A percentile compares a stretch with the other conserved stretches of the same genome.
phyloP scores from a whole-genome alignment of 2,888 invertebrate species.

The Unio delphinus region DNA sequence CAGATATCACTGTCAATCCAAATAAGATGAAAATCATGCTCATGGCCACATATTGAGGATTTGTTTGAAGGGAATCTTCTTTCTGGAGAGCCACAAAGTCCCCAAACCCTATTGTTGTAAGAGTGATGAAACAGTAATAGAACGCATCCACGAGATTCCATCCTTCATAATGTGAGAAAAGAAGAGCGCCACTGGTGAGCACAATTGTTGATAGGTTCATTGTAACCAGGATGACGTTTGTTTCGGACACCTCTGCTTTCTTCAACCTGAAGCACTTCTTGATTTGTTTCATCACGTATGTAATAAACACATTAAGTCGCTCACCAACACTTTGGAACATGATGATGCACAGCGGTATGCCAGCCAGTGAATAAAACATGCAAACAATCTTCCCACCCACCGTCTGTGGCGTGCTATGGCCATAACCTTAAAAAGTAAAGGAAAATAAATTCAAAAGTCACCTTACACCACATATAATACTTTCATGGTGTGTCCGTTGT shows the following conservation, averaged over 20 bases:
- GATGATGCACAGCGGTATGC: slow-evolving; percentile 94
- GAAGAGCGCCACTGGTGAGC: slow-evolving; percentile 94
- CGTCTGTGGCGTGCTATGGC: slow-evolving; percentile 97
- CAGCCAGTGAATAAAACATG: slow-evolving; percentile 86
- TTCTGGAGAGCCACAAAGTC: slow-evolving; percentile 99
- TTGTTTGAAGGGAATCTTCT: slow-evolving; percentile 91
- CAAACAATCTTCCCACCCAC: slow-evolving; percentile 98
- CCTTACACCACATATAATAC: too few relatives aligned
- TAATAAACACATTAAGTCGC: slow-evolving; percentile 96
- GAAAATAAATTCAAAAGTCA: too few relatives aligned
- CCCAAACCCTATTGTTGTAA: slow-evolving; percentile 97
- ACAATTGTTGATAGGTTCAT: slow-evolving; percentile 89
- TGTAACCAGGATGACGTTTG: slow-evolving; percentile 90
- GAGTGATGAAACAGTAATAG: slow-evolving; percentile 98
- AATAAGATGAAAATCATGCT: slow-evolving; percentile 98
- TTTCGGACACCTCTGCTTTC: slow-evolving; percentile 83
- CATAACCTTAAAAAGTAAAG: slow-evolving; percentile 82
- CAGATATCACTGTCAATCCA: slow-evolving; percentile 97
- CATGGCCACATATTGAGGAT: slow-evolving; percentile 96
- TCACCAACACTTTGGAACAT: slow-evolving; percentile 99
- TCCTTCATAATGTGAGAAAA: slow-evolving; percentile 93
- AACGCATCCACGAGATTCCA: slow-evolving; percentile 93
- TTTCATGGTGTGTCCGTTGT: too few relatives aligned
- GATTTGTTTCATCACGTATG: slow-evolving; percentile 89
- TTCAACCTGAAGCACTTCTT: slow-evolving; percentile 89